Conservation (phyloP, 1,140 invertebrate genomes). For the Tetranychus cinnabarinus region DNA sequence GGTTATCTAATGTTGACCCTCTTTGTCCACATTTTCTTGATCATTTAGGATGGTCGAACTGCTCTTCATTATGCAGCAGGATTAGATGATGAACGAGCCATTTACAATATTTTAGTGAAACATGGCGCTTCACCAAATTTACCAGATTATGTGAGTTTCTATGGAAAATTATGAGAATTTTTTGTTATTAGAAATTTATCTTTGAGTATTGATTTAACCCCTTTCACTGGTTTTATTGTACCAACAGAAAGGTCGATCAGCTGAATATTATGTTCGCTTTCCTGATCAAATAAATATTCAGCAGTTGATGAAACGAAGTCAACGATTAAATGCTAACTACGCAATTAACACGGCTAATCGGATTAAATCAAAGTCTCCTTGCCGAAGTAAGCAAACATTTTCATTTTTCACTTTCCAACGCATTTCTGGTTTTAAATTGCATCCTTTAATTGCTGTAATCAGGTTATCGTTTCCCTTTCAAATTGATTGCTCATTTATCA, state of each 20-base stretch:
- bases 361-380: slow-evolving; percentile 11
- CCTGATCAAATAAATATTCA: slow-evolving; percentile 18
- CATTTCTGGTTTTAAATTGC: no score
- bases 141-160: slow-evolving; percentile 28
- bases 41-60: slow-evolving; percentile 39
- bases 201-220: no score
- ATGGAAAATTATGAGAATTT: no score
- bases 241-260: slow-evolving; percentile 30
- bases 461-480: no score
- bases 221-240: not conserved
- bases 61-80: slow-evolving; percentile 53
- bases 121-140: slow-evolving; percentile 38
- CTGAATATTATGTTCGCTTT: slow-evolving; percentile 40
- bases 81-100: slow-evolving; percentile 30
- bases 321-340: slow-evolving; percentile 15
- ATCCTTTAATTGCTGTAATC: no score
- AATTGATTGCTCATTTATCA: no score
- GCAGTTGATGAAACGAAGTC: slow-evolving; percentile 14
- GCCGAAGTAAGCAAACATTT: slow-evolving; percentile 6
- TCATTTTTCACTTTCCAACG: no score
- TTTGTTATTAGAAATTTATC: no score
- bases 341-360: slow-evolving; percentile 14
- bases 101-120: slow-evolving; percentile 36
- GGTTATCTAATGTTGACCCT: no score
- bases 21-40: no score